Percentiles rank a stretch among this genome's conserved stretches.
These are phyloP conservation scores for Homalodisca vitripennis DNA, from an alignment of 1,140 invertebrate species.

Conservation along the genomic window DNA sequence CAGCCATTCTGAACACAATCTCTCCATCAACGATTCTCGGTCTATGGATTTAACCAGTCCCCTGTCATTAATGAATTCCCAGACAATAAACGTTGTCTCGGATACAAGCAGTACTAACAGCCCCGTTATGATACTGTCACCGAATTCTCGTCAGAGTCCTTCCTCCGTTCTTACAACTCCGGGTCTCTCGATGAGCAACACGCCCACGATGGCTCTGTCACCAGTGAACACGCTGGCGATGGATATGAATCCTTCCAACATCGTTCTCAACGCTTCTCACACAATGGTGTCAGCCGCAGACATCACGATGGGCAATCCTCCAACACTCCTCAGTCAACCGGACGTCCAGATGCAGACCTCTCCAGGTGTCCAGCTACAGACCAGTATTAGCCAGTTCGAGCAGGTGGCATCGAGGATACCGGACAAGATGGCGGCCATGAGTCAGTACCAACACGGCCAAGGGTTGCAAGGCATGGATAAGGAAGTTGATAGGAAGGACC, in stretches of 20 bases:
- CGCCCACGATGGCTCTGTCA: background rate
- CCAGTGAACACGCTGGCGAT: background rate
- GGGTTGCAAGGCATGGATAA: background rate
- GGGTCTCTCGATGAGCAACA: background rate
- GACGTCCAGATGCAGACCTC: background rate
- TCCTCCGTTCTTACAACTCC: slow-evolving; percentile 1
- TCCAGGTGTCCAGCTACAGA: slow-evolving; percentile 1
- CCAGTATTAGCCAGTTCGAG: background rate
- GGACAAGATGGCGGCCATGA: background rate
- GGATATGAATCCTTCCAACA: background rate
- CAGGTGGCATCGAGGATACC: background rate
- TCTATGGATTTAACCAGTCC: background rate
- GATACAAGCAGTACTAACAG: background rate
- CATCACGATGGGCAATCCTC: background rate
- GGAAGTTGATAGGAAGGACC: background rate
- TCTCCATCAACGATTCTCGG: background rate
- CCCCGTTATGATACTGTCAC: background rate
- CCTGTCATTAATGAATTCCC: background rate
- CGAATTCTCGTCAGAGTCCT: background rate
- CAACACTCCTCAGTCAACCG: background rate
- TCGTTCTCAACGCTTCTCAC: background rate
- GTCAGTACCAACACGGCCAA: background rate
- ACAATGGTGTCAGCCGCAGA: background rate
- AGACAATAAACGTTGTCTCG: background rate
- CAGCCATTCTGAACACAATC: background rate